phyloP scores from a whole-genome alignment of 2,113 vertebrate species.

The Cynopterus brachyotis region DNA sequence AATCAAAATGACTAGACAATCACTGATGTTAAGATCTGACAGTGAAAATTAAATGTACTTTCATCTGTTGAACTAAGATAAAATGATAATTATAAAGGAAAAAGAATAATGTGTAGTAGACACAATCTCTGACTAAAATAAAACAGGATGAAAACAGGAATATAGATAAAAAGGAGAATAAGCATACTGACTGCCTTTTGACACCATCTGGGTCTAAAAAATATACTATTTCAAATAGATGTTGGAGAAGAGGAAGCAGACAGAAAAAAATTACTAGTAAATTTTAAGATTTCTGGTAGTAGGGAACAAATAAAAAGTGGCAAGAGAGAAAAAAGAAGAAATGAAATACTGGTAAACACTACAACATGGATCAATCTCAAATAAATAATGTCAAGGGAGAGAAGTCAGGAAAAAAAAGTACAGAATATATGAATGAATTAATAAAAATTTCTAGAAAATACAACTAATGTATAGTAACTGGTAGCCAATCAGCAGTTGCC shows the following conservation, averaged over 20 bases:
- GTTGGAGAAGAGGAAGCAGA: not conserved
- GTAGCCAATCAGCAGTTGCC: not conserved
- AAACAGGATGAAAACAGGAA: not conserved
- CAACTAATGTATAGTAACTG: not conserved
- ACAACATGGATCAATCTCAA: not conserved
- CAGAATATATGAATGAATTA: not conserved
- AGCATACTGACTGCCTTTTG: not conserved
- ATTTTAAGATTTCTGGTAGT: not conserved
- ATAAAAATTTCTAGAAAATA: not conserved
- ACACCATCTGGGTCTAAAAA: not conserved
- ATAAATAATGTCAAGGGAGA: not conserved
- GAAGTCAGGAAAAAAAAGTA: not conserved
- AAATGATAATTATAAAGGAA: not conserved
- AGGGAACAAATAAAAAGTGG: not conserved
- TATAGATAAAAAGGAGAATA: not conserved
- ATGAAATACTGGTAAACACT: not conserved
- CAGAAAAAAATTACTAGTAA: not conserved
- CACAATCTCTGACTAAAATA: not conserved
- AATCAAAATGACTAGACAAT: not conserved
- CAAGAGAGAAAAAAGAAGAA: not conserved
- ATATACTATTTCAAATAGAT: not conserved
- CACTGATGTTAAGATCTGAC: not conserved
- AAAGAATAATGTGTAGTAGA: not conserved
- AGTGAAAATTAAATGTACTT: not conserved
- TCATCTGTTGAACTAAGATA: not conserved